These are phyloP conservation scores for Lasioglossum oenotherae DNA, from an alignment of 2,888 invertebrate species.

Conservation along the genomic window DNA sequence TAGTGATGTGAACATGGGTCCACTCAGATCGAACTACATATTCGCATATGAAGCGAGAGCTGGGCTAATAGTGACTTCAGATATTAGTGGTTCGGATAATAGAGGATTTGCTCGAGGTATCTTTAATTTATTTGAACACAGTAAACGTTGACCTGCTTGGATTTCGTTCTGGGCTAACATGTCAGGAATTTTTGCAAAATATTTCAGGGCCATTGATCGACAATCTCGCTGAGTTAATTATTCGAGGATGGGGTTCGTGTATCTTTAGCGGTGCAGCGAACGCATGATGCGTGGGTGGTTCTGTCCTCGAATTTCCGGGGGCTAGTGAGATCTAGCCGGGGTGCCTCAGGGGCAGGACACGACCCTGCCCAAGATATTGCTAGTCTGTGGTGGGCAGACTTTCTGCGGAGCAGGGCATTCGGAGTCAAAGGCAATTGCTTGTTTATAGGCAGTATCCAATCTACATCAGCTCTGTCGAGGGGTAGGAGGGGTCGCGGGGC, in stretches of 20 bases:
- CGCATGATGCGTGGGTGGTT: background rate
- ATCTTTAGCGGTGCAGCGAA: background rate
- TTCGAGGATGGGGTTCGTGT: background rate
- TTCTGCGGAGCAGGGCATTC: constrained; percentile 52
- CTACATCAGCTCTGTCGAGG: constrained; percentile 54
- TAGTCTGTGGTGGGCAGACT: constrained; percentile 62
- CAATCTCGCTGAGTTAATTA: background rate
- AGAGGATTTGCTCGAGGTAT: too few relatives aligned
- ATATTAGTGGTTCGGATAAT: too few relatives aligned
- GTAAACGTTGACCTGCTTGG: background rate
- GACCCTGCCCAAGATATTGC: constrained; percentile 69
- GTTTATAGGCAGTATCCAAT: constrained; percentile 76
- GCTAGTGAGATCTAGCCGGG: constrained; percentile 31
- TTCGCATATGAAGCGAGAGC: too few relatives aligned
- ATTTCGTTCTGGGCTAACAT: background rate
- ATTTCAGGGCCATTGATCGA: background rate
- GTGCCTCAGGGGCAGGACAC: constrained; percentile 50
- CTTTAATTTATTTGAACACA: background rate
- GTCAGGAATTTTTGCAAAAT: background rate
- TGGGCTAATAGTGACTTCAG: too few relatives aligned
- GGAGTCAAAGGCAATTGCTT: constrained; percentile 74
- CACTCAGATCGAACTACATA: too few relatives aligned
- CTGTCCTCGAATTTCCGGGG: constrained; percentile 8
- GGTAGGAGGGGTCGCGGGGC: background rate
- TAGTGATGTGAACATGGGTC: too few relatives aligned